phyloP scores from a whole-genome alignment of 2,888 invertebrate genomes.

The Cartodere bifasciata region DNA sequence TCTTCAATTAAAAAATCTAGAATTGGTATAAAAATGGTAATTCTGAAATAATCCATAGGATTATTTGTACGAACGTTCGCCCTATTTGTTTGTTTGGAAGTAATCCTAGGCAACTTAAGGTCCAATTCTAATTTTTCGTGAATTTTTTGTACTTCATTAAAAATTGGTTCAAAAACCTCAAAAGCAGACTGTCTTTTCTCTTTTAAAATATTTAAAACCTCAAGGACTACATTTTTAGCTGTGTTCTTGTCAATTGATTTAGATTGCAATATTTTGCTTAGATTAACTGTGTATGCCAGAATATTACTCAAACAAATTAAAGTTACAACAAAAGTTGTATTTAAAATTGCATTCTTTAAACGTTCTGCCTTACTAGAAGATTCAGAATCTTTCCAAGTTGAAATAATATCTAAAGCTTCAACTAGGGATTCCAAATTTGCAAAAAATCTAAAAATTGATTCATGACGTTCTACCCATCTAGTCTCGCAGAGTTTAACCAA shows the following conservation, averaged over 20 bases:
- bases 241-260: slow-evolving; percentile 3
- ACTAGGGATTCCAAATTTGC: too few relatives aligned
- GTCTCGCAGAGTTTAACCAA: slow-evolving; percentile 7
- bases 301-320: background rate
- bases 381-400: too few relatives aligned
- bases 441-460: too few relatives aligned
- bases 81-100: background rate
- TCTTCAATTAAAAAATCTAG: slow-evolving; percentile 2
- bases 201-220: slow-evolving; percentile 1
- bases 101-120: background rate
- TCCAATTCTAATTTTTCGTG: background rate
- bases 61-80: background rate
- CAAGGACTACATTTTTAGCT: background rate
- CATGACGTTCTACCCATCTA: slow-evolving; percentile 1
- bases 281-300: background rate
- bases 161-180: background rate
- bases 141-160: slow-evolving; percentile 1
- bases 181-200: background rate
- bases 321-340: slow-evolving; percentile 2
- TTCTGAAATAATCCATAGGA: background rate
- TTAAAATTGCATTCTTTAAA: slow-evolving; percentile 2
- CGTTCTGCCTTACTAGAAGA: too few relatives aligned
- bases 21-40: too few relatives aligned
- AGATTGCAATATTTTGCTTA: slow-evolving; percentile 5
- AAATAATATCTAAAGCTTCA: too few relatives aligned